Conservation (phyloP, 2,888 invertebrate genomes). For the Cinara cedri region DNA sequence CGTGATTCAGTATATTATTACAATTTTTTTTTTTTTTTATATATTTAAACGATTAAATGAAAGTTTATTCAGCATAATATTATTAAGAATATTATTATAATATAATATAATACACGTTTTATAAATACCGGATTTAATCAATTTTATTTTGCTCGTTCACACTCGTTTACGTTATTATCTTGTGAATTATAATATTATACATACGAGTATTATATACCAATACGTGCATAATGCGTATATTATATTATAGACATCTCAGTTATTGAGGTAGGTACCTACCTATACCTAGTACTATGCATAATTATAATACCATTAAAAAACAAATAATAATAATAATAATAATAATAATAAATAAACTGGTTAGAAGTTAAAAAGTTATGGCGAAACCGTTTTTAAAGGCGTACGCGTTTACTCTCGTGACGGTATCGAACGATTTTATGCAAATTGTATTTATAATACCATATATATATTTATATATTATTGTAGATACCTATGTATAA, state of each 20-base stretch:
- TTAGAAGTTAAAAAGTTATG: slow-evolving; percentile 27
- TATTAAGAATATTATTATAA: too few species aligned
- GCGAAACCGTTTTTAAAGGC: slow-evolving; percentile 29
- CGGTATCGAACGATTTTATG: slow-evolving; percentile 20
- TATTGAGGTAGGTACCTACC: neutral
- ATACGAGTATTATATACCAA: neutral
- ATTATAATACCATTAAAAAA: neutral
- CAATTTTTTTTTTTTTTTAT: too few species aligned
- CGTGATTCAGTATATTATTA: too few species aligned
- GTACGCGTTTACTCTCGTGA: slow-evolving; percentile 17
- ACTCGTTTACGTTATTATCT: too few species aligned
- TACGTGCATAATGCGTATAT: too few species aligned
- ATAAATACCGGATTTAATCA: too few species aligned
- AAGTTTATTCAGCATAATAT: too few species aligned
- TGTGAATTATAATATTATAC: neutral
- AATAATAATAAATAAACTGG: slow-evolving; percentile 35
- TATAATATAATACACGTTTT: neutral
- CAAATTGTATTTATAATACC: too few species aligned
- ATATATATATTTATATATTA: too few species aligned
- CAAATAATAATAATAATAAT: slow-evolving; percentile 7
- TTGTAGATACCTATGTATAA: neutral
- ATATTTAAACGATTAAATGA: too few species aligned
- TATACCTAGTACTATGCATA: too few species aligned
- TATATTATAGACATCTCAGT: neutral
- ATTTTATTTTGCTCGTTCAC: too few species aligned